Evolutionary conservation across 2,888 invertebrate species (phyloP).

Genomic region (Xestia sexstrigata): DNA sequence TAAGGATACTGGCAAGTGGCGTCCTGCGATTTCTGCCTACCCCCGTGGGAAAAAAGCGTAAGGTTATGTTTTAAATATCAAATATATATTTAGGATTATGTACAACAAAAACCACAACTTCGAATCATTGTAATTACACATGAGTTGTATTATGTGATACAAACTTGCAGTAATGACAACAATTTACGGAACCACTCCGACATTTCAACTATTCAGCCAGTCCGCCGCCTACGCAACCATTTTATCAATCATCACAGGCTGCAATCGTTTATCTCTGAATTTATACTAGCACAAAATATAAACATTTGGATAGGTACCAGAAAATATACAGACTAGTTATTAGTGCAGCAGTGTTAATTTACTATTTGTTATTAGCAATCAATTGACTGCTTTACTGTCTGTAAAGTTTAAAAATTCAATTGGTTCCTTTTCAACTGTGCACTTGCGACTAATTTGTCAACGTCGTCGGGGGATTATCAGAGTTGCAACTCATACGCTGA

Average conservation of each 20-base stretch:
- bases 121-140: conserved; percentile 6
- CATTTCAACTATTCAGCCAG: conserved; percentile 11
- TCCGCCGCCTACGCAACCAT: conserved; percentile 29
- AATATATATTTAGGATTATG: background rate
- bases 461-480: conserved; percentile 60
- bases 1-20: background rate
- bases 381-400: conserved; percentile 33
- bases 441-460: conserved; percentile 65
- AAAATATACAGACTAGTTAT: conserved; percentile 14
- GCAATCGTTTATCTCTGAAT: conserved; percentile 32
- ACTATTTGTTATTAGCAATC: conserved; percentile 17
- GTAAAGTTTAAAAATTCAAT: conserved; percentile 52
- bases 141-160: conserved; percentile 2
- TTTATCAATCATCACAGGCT: conserved; percentile 41
- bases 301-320: conserved; percentile 24
- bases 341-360: conserved; percentile 30
- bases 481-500: conserved; percentile 53
- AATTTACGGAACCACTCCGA: conserved; percentile 15
- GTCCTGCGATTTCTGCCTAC: too few relatives aligned
- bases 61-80: background rate
- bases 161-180: conserved; percentile 24
- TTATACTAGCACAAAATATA: conserved; percentile 18
- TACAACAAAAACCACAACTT: too few relatives aligned
- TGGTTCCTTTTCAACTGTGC: conserved; percentile 34
- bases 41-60: background rate